Conservation (phyloP, 2,888 invertebrate species). For the Morpho achilles region DNA sequence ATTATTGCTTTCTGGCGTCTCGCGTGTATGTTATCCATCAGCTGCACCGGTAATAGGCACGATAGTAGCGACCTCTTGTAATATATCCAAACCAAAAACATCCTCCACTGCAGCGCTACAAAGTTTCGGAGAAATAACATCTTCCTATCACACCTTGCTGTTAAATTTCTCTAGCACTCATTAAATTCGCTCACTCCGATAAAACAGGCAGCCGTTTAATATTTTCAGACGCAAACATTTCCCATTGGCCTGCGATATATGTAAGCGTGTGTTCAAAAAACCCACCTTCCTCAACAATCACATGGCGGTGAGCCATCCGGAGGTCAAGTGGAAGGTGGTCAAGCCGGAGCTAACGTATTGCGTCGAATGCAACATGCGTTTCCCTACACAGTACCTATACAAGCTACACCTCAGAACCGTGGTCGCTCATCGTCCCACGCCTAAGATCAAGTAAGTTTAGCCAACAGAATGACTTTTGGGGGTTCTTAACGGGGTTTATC, state of each 20-base stretch:
- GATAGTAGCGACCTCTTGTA: too few relatives aligned
- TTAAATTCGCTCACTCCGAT: too few relatives aligned
- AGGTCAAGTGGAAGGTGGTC: conserved; percentile 24
- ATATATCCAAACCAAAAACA: too few relatives aligned
- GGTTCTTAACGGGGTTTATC: too few relatives aligned
- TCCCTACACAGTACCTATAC: conserved; percentile 41
- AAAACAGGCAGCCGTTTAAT: not conserved
- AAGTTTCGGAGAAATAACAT: too few relatives aligned
- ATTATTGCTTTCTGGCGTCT: too few relatives aligned
- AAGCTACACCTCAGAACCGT: conserved; percentile 45
- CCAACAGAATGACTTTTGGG: not conserved
- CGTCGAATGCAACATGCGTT: conserved; percentile 57
- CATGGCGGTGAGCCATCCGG: conserved; percentile 34
- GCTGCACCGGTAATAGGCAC: too few relatives aligned
- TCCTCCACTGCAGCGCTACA: too few relatives aligned
- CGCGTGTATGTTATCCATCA: too few relatives aligned
- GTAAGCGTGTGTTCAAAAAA: conserved; percentile 31
- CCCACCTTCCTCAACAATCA: conserved; percentile 32
- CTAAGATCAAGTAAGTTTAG: conserved; percentile 35
- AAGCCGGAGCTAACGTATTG: conserved; percentile 48
- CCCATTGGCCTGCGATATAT: conserved; percentile 36
- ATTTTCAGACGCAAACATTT: conserved; percentile 40
- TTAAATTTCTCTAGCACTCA: too few relatives aligned
- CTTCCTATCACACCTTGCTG: too few relatives aligned
- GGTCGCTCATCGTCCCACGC: conserved; percentile 38